phyloP scores from a whole-genome alignment of 2,797 vertebrate species.

The Columba guinea region DNA sequence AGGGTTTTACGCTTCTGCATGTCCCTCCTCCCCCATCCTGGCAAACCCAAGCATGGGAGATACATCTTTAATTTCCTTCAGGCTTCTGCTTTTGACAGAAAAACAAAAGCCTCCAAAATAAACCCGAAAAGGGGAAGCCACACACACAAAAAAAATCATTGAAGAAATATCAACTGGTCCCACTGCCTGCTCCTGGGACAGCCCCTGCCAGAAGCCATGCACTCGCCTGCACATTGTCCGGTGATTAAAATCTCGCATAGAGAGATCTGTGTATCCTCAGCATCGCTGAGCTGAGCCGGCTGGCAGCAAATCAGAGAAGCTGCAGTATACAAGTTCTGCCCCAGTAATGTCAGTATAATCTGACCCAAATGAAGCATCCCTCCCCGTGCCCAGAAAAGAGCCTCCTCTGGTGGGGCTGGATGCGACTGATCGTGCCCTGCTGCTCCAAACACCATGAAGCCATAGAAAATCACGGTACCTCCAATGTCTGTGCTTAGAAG shows the following conservation, averaged over 20 bases:
- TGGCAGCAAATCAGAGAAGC: conserved; percentile 23
- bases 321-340: neutral
- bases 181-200: neutral
- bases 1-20: accelerated
- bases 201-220: neutral
- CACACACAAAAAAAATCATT: neutral
- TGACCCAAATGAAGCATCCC: neutral
- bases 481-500: accelerated
- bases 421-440: neutral
- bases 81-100: neutral
- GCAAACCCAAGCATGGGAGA: neutral
- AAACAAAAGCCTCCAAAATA: neutral
- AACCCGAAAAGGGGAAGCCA: neutral
- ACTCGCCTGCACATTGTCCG: accelerated
- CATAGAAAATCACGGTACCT: neutral
- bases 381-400: neutral
- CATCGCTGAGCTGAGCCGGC: neutral
- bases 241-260: neutral
- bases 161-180: accelerated
- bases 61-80: neutral
- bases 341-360: neutral
- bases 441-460: neutral
- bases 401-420: neutral
- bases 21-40: neutral
- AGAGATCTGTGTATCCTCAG: neutral